Percentiles rank a stretch among this genome's conserved stretches.
phyloP scores from a whole-genome alignment of 2,888 invertebrate species.

The Seira ritae region DNA sequence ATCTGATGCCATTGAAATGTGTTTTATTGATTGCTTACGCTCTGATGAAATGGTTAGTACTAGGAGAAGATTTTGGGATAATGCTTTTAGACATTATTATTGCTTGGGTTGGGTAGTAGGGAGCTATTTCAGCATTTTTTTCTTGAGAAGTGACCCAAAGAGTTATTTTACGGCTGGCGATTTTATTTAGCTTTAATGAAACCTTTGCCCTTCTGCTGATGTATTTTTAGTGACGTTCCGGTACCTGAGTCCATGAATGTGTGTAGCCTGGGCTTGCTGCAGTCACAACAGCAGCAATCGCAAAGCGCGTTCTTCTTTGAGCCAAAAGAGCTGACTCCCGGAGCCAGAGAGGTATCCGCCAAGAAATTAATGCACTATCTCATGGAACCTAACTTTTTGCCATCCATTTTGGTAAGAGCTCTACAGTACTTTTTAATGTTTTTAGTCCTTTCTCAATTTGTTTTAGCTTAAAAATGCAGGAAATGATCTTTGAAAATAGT shows the following conservation, averaged over 20 bases:
- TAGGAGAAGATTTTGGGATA: neutral
- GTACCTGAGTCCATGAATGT: too few relatives aligned
- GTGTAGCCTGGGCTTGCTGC: too few relatives aligned
- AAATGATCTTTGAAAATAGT: too few relatives aligned
- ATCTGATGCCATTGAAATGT: slow-evolving; percentile 40
- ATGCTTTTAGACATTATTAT: neutral
- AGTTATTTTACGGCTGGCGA: slow-evolving; percentile 1
- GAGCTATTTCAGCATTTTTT: neutral
- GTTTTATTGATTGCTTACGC: slow-evolving; percentile 54
- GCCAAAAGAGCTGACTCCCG: too few relatives aligned
- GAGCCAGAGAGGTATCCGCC: neutral
- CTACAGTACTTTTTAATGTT: too few relatives aligned
- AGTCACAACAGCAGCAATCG: too few relatives aligned
- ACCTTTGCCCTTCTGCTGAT: too few relatives aligned
- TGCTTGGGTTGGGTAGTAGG: neutral
- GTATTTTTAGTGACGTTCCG: too few relatives aligned
- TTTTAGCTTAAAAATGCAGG: too few relatives aligned
- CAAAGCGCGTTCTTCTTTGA: too few relatives aligned
- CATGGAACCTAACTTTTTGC: neutral
- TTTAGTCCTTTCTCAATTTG: too few relatives aligned
- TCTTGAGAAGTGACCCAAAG: neutral
- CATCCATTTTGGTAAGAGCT: neutral
- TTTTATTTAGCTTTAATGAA: too few relatives aligned
- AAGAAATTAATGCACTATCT: slow-evolving; percentile 1
- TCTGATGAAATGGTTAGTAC: slow-evolving; percentile 41